A percentile compares a stretch with the other conserved stretches of the same genome.
These are phyloP conservation scores for Enteromius mattozi DNA, from an alignment of 2,797 vertebrate species.

Conservation along the genomic window DNA sequence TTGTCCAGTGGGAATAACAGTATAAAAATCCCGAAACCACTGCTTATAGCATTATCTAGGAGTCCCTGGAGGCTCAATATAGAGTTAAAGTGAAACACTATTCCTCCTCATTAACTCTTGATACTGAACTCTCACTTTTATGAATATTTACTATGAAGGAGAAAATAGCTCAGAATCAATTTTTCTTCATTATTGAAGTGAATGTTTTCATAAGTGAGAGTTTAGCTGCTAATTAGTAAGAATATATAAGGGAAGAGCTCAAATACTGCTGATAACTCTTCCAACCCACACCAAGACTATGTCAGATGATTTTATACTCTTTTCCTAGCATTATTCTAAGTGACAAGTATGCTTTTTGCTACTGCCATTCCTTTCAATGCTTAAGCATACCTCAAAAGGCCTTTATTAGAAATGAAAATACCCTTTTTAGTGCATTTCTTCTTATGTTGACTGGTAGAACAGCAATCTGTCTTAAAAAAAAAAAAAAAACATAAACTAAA, in stretches of 20 bases:
- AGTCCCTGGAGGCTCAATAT: constrained; percentile 3
- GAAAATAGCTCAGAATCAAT: not conserved
- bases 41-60: not conserved
- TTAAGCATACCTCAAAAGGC: not conserved
- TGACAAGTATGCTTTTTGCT: not conserved
- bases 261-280: not conserved
- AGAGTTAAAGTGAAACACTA: not conserved
- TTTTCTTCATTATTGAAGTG: not conserved
- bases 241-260: not conserved
- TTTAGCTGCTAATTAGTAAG: not conserved
- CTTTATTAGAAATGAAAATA: not conserved
- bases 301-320: not conserved
- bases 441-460: too few species aligned
- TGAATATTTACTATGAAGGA: not conserved
- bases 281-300: too few species aligned
- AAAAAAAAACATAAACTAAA: too few species aligned
- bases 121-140: not conserved
- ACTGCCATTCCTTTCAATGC: too few species aligned
- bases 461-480: too few species aligned
- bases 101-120: constrained; percentile 1
- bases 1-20: not conserved
- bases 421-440: not conserved
- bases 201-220: not conserved
- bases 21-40: not conserved
- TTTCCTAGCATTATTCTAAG: too few species aligned